These are phyloP conservation scores for Ctenomys sociabilis DNA, from an alignment of 2,113 vertebrate species.

Conservation along the genomic window DNA sequence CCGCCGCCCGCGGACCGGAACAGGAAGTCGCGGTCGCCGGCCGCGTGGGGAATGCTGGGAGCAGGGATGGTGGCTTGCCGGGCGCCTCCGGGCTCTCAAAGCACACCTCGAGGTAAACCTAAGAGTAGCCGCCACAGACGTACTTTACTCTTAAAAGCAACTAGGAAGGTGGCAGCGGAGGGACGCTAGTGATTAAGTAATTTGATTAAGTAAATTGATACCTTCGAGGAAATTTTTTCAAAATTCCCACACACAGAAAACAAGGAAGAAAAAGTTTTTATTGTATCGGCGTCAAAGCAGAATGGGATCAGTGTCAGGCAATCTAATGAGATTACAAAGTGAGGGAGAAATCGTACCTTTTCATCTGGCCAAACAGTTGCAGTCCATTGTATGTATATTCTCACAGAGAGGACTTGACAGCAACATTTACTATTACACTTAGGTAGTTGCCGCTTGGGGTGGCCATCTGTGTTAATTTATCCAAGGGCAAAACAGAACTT, in stretches of 20 bases:
- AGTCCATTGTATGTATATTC: neutral
- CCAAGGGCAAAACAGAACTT: neutral
- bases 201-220: neutral
- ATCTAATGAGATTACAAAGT: neutral
- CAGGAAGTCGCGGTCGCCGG: neutral
- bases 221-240: neutral
- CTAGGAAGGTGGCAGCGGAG: neutral
- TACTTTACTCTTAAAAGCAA: neutral
- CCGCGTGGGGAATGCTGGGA: conserved; percentile 83
- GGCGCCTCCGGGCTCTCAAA: neutral
- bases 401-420: neutral
- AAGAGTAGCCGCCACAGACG: accelerated
- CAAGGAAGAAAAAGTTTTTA: neutral
- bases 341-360: neutral
- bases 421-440: neutral
- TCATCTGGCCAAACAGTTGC: neutral
- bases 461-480: neutral
- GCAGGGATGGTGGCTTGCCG: conserved; percentile 73
- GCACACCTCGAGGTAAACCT: accelerated
- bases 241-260: neutral
- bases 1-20: conserved; percentile 73
- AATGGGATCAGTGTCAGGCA: neutral
- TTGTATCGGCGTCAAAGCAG: neutral
- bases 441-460: neutral
- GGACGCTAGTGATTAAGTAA: no score